Evolutionary conservation across 1,140 invertebrate genomes (phyloP), one percentile per base, ranked within the genome.

Genomic region (Onthophagus taurus): DNA sequence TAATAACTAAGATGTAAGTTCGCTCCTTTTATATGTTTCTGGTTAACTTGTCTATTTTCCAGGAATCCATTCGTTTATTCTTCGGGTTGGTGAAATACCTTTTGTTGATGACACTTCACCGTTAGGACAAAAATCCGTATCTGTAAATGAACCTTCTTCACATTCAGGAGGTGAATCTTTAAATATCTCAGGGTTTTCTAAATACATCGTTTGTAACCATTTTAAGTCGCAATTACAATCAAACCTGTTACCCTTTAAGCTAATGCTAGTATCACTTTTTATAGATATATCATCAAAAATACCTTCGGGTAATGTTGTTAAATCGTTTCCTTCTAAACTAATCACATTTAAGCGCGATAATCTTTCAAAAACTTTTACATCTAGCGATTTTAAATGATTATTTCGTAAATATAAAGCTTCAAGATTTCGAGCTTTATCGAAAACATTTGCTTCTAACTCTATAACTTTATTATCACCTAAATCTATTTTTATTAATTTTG

Each of bases 141-240:
- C 21, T 13, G 21, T 3, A 33, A 45, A 45, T 13, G 20, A 19
- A 12, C 12, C n/a, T 18, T 31, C 21, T n/a, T 11, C 7, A 43
- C 19, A 43, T 43, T 2, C 17, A 6, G n/a, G 14, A 17, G 9
- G 3, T 16, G 0, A 12, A 3, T 24, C 21, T 18, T n/a, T 21
- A 2, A n/a, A 45, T 16, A 14, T 18, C 1, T 4, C 5, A 17
- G 9, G 21, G 30, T 4, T 51, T 12, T 9, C 38, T 20, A 36
- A 31, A 47, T 21, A 47, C 45, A 3, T 44, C 26, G 20, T 50
- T 50, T n/a, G n/a, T 4, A 52, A 36, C 51, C 51, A 52, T 9
- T 31, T 12, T 30, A 53, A 37, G 11, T 36, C 19, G 31, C 48
- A 50, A 30, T 39, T 29, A 21, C 51, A 53, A 1, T 43, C 23